Conservation (phyloP, 2,797 vertebrate genomes). For the Enteromius trimaculatus region DNA sequence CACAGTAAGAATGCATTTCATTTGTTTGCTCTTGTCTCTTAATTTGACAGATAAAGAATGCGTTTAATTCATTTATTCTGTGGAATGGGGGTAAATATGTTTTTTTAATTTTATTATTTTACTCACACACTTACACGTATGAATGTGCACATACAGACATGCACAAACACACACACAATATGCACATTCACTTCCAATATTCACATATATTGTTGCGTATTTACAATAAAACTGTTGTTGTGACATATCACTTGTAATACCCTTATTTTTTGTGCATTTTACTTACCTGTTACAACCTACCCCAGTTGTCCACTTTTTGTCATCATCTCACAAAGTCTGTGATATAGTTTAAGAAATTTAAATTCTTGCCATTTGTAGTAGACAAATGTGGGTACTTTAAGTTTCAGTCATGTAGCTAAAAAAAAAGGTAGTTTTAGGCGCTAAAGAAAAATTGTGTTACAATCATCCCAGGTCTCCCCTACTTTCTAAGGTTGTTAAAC, state of each 20-base stretch:
- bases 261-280: not conserved
- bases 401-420: not conserved
- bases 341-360: not conserved
- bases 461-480: no score
- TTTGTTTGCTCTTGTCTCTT: no score
- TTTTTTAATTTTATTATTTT: not conserved
- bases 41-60: no score
- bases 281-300: not conserved
- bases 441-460: not conserved
- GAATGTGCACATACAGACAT: not conserved
- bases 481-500: no score
- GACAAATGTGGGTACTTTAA: not conserved
- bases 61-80: not conserved
- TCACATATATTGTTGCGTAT: not conserved
- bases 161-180: not conserved
- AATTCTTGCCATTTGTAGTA: not conserved
- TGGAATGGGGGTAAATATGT: not conserved
- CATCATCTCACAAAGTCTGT: not conserved
- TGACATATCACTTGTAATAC: not conserved
- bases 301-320: not conserved
- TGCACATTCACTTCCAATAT: not conserved
- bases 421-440: not conserved
- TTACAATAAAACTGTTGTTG: not conserved
- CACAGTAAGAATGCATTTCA: no score
- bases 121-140: no score